These are phyloP conservation scores for Leucophenga varia DNA, from an alignment of 1,140 invertebrate genomes.

Conservation along the genomic window DNA sequence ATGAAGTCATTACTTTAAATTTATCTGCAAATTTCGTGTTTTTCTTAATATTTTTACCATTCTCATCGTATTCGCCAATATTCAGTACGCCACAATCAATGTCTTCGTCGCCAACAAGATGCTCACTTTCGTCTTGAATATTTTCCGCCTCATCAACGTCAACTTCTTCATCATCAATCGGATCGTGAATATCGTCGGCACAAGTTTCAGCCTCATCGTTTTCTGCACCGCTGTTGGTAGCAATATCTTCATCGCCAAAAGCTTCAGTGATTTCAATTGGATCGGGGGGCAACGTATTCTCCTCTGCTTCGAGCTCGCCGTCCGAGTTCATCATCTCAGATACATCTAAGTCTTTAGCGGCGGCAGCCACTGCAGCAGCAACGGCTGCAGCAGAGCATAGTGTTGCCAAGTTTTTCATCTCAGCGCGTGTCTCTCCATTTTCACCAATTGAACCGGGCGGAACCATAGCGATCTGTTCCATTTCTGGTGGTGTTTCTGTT, in stretches of 20 bases:
- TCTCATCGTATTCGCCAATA: background rate
- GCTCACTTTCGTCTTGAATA: constrained; percentile 10
- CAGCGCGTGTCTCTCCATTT: constrained; percentile 18
- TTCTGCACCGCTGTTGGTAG: constrained; percentile 18
- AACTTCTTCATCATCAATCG: constrained; percentile 28
- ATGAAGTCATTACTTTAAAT: constrained; percentile 1
- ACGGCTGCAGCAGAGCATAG: constrained; percentile 46
- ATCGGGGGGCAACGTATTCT: constrained; percentile 37
- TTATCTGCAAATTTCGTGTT: constrained; percentile 1
- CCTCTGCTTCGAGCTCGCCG: constrained; percentile 21
- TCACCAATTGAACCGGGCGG: constrained; percentile 16
- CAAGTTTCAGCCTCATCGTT: constrained; percentile 39
- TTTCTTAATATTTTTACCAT: constrained; percentile 27
- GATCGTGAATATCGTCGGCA: constrained; percentile 32
- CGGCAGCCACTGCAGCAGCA: constrained; percentile 36
- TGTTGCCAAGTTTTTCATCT: constrained; percentile 49
- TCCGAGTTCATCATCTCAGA: constrained; percentile 10
- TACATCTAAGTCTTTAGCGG: constrained; percentile 18
- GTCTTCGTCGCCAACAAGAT: constrained; percentile 9
- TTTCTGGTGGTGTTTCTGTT: constrained; percentile 51
- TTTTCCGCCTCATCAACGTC: constrained; percentile 10
- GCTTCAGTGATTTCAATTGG: constrained; percentile 31
- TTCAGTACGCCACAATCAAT: background rate
- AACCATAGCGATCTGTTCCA: constrained; percentile 39
- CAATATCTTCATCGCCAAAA: constrained; percentile 23